Evolutionary conservation across 2,888 invertebrate genomes (phyloP), one percentile per base, ranked within the genome.

Genomic region (Octodonta nipae): DNA sequence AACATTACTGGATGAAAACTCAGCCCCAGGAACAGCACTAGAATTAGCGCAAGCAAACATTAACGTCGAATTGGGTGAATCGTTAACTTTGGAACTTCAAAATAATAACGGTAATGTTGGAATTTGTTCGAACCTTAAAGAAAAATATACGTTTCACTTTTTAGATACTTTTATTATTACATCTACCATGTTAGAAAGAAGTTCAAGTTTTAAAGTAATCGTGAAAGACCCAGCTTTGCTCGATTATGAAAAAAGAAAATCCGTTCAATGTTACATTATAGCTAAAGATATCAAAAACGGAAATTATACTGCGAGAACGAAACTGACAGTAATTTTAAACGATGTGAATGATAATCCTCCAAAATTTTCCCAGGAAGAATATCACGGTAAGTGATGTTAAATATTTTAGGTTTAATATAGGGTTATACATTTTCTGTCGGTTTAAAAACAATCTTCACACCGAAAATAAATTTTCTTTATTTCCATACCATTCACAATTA

Each of bases 291-390:
- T 87, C 20, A 81, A 79, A 24, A 71, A 74, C 14, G 76, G 78
- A 28, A 83, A 83, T 57, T 65, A 81, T 29, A 77, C 84, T 31
- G 72, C 75, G 3, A 70, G 70, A 30, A 81, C 82, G 5, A 78
- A 78, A 40, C 77, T 88, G 1, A 78, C 78, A 2, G 81, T 89
- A 7, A 77, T 81, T 49, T 63, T 93, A 14, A 75, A 79, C 41
- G 91, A 93, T 53, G 68, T 80, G 5, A 92, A 93, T 52, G 92
- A 93, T 56, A 88, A 89, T 58, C 68, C 79, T 15, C 92, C 92
- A 2, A 65, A 75, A 37, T 92, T 92, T 54, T 64, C 73, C 8
- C 72, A 78, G 44, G 62, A 73, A 22, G 67, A 72, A 1, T 93
- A 91, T 56, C 69, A 73, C 15, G 80, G 22, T 22, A 22, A 22